These are phyloP conservation scores for Lasioglossum albipes DNA, from an alignment of 1,140 invertebrate species.

Conservation along the genomic window DNA sequence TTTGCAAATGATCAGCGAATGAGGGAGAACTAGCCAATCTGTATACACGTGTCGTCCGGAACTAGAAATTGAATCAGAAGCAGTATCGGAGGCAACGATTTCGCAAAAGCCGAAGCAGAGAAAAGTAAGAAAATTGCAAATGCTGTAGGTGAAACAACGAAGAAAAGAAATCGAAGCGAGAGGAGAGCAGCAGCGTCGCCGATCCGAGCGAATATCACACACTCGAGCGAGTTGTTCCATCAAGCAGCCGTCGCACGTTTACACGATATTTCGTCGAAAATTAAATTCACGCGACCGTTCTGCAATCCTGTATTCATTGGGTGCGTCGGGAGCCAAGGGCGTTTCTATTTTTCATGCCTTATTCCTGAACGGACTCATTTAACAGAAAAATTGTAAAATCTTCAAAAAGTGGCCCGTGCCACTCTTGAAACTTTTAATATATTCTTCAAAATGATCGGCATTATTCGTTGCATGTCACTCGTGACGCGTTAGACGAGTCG, in stretches of 20 bases:
- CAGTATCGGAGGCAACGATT: not conserved
- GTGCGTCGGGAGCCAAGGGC: slow-evolving; percentile 52
- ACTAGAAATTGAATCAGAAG: not conserved
- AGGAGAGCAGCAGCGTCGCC: not conserved
- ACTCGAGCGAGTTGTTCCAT: slow-evolving; percentile 47
- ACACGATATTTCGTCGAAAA: slow-evolving; percentile 73
- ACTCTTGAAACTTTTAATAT: too few relatives aligned
- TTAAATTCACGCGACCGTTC: slow-evolving; percentile 73
- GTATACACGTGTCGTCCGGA: not conserved
- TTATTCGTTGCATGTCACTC: too few relatives aligned
- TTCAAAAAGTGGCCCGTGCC: too few relatives aligned
- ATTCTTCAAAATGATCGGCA: too few relatives aligned
- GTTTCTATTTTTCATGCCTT: slow-evolving; percentile 30
- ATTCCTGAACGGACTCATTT: not conserved
- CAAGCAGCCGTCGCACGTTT: slow-evolving; percentile 67
- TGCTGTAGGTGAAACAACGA: too few relatives aligned
- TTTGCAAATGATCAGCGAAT: too few relatives aligned
- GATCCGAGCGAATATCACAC: slow-evolving; percentile 27
- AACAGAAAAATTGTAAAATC: not conserved
- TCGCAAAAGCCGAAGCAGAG: too few relatives aligned
- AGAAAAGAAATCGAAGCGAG: not conserved
- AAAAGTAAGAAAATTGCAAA: not conserved
- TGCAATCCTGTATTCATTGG: slow-evolving; percentile 74
- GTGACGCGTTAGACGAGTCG: too few relatives aligned
- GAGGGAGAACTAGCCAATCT: not conserved